These are phyloP conservation scores for Melipona quadrifasciata DNA, from an alignment of 1,140 invertebrate species.

Conservation along the genomic window DNA sequence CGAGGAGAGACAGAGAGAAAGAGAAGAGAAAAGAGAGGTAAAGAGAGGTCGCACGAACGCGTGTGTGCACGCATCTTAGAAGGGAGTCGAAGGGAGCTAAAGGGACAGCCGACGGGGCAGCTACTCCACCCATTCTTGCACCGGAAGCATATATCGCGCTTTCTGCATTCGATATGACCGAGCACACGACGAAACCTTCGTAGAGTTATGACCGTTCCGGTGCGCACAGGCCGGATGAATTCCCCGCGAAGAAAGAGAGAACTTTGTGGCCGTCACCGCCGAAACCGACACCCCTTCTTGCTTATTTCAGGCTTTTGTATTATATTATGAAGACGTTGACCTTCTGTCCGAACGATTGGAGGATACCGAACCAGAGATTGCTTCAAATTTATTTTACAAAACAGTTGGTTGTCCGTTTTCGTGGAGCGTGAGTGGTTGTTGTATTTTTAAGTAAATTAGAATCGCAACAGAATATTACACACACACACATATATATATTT, in stretches of 20 bases:
- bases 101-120: constrained; percentile 71
- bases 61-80: constrained; percentile 41
- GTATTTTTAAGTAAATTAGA: too few species aligned
- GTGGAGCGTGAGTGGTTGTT: too few species aligned
- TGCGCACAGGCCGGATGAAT: constrained; percentile 13
- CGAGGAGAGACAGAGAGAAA: constrained; percentile 35
- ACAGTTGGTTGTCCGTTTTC: too few species aligned
- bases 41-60: constrained; percentile 7
- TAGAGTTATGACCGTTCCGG: constrained; percentile 57
- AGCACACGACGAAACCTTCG: constrained; percentile 47
- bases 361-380: neutral
- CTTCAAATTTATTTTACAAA: neutral
- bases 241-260: constrained; percentile 5
- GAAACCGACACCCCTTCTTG: neutral
- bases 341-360: neutral
- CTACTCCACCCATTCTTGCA: constrained; percentile 71
- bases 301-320: neutral
- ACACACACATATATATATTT: too few species aligned
- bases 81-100: constrained; percentile 51
- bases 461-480: too few species aligned
- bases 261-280: neutral
- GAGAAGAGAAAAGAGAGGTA: neutral
- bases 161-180: constrained; percentile 76
- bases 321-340: neutral
- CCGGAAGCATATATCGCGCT: constrained; percentile 76